A percentile compares a stretch with the other conserved stretches of the same genome.
Evolutionary conservation across 2,888 invertebrate genomes (phyloP).

Genomic region (Tipula unca): DNA sequence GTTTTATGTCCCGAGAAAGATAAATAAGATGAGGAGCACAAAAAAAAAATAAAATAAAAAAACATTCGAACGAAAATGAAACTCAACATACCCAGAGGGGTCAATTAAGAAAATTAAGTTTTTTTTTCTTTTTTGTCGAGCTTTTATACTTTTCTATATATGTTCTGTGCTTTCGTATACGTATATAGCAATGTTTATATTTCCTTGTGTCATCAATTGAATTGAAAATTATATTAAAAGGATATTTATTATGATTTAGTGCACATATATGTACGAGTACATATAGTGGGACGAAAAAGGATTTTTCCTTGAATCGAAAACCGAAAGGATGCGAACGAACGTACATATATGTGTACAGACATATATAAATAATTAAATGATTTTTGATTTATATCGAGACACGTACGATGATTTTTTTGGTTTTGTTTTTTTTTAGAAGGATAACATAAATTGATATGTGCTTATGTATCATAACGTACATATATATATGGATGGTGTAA

Average conservation of each 20-base stretch:
- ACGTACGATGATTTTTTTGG: not conserved
- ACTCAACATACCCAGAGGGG: not conserved
- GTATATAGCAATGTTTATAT: not conserved
- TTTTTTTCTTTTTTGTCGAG: not conserved
- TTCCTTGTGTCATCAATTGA: not conserved
- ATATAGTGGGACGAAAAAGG: not conserved
- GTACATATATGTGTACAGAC: not conserved
- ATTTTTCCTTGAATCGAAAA: not conserved
- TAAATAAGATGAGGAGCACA: not conserved
- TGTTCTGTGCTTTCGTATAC: not conserved
- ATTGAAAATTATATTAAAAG: conserved; percentile 8
- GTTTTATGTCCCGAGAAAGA: not conserved
- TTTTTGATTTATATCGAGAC: conserved; percentile 8
- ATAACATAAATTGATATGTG: not conserved
- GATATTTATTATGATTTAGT: not conserved
- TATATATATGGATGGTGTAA: not conserved
- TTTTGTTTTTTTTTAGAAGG: not conserved
- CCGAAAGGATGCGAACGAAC: not conserved
- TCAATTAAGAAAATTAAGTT: conserved; percentile 14
- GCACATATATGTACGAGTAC: not conserved
- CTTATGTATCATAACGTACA: not conserved
- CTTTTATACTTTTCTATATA: not conserved
- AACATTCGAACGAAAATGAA: not conserved
- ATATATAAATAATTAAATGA: not conserved
- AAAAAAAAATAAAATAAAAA: not conserved